These are phyloP conservation scores for Chaunax sp. DNA, from an alignment of 2,797 vertebrate genomes.

Conservation along the genomic window DNA sequence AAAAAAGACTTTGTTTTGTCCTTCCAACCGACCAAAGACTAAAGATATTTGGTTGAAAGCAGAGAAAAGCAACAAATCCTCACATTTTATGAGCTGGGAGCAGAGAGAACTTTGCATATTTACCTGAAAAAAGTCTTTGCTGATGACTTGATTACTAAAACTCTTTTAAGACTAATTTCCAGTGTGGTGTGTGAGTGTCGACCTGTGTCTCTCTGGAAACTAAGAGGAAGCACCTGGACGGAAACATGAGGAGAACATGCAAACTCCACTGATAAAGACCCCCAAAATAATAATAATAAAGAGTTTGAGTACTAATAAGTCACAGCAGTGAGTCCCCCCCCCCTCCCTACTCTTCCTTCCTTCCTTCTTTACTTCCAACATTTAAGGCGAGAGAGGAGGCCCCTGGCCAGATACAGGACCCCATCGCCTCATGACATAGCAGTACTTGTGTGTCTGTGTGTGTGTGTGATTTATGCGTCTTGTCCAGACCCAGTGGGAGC, in stretches of 20 bases:
- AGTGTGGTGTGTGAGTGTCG: no score
- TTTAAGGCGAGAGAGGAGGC: constrained; percentile 46
- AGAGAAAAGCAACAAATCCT: no score
- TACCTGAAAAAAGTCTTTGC: no score
- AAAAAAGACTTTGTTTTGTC: no score
- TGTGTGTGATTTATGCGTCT: constrained; percentile 77
- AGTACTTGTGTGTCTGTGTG: constrained; percentile 30
- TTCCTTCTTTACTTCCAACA: constrained; percentile 42
- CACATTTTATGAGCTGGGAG: no score
- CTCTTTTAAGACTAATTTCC: no score
- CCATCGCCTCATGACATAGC: constrained; percentile 57
- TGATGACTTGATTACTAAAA: no score
- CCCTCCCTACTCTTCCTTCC: constrained; percentile 17
- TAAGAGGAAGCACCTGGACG: constrained; percentile 5
- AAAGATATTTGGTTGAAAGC: no score
- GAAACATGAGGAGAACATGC: constrained; percentile 3
- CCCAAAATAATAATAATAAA: constrained; percentile 9
- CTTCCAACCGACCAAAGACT: no score
- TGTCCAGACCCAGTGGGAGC: constrained; percentile 73
- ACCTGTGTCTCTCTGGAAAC: no score
- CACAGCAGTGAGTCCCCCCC: constrained; percentile 4
- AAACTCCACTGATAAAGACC: constrained; percentile 1
- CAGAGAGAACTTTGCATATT: no score
- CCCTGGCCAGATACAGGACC: constrained; percentile 63
- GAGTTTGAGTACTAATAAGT: neutral